Evolutionary conservation across 92 coral and sea anemone species (phyloP), one percentile per base, ranked within the genome.

Genomic region (Heliopora coerulea): DNA sequence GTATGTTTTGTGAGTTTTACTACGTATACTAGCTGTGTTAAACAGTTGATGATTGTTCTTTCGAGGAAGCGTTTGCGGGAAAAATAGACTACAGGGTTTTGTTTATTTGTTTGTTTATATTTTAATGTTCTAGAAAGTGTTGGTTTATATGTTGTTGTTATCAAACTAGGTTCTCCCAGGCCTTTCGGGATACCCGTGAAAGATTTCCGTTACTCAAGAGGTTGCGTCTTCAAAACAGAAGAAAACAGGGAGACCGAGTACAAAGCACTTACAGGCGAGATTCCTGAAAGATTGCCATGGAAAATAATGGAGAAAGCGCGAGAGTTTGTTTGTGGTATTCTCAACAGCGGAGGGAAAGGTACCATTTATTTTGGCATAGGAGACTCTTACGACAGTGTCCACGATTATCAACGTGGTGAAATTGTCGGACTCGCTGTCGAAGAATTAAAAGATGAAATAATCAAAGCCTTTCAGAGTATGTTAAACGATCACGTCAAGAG

Each of bases 231-330:
- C 6, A 64, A 26, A 56, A 65, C 26, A 25, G 79, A 49, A 49
- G 88, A 85, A 52, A 75, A 85, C 54, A 56, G 72, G 13, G 79
- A 66, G 33, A 80, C 68, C 33, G 88, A 85, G 48, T 77, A 75
- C 29, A 85, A 85, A 30, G 78, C 85, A 0, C 27, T 85, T n/a
- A 56, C 69, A 2, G 41, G 54, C 19, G 85, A 83, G 62, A 63
- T 8, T 0, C 65, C 59, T 24, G 62, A 34, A 15, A 67, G 42
- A 4, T 77, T 80, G n/a, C 89, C 85, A 7, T 85, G 89, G 89
- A 85, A 85, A 62, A 85, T 85, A 0, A 85, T 85, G 88, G 88
- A 80, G 23, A 85, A 80, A 33, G 88, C 85, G 4, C 80, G 79
- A 60, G 39, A 42, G 56, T 85, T 85, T n/a, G 75, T 80, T 15